Base-by-base conservation (phyloP, 2,888 invertebrate species). In the Calliphora vomitoria region DNA sequence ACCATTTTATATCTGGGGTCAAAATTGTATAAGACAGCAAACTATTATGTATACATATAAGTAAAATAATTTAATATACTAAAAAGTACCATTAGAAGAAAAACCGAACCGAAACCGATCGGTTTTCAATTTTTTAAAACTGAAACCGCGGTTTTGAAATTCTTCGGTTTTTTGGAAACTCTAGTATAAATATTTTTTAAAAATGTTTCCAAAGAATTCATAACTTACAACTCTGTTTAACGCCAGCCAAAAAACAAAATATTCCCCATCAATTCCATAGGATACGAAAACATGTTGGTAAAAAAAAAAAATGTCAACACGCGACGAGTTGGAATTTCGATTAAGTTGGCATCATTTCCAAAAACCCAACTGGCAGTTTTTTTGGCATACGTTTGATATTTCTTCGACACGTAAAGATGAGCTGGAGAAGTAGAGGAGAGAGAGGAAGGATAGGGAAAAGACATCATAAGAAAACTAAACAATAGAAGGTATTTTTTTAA, bases 301-400 rank as follows among this genome's bases (percentile, higher is more conserved):
- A 15, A 72, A 64, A 25, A 69, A 50, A 62, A 20, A 50, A 68
- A 85, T 85, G 69, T 85, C 85, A 85, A 71, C 87, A 85, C 87
- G 87, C 85, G 85, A 87, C 87, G 87, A 87, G 82, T 87, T 87
- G 87, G 85, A 79, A 87, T 87, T 87, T 87, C 87, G 87, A 87
- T 87, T 85, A 87, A 87, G 87, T 87, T 87, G 87, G 87, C 87
- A 87, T 85, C 85, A 87, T 85, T 85, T 87, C 75, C 58, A 79
- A 58, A 25, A 58, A 20, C n/a, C 74, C 68, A 87, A 82, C 68
- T 87, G 85, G 74, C 82, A 85, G 58, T 87, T 87, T 79, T 41
- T 85, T 87, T 87, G 87, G 87, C 87, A 87, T 53, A 82, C 79
- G 66, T 82, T 76, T 84, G 72, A 82, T 81, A 53, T 81, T 84